These are phyloP conservation scores for Drosophila teissieri DNA, from an alignment of 1,140 invertebrate species.

Conservation along the genomic window DNA sequence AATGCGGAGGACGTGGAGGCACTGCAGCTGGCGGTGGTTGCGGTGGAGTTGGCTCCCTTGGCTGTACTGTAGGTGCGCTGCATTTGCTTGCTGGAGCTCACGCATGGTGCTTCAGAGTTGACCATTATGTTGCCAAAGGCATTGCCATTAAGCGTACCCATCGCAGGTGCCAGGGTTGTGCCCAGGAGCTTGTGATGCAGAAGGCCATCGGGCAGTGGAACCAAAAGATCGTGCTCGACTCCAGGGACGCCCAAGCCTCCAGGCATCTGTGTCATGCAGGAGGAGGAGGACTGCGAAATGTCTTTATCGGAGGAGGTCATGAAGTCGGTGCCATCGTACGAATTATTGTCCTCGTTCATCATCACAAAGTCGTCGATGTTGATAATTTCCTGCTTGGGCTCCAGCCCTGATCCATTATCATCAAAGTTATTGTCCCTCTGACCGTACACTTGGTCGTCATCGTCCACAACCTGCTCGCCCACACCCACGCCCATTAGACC, in stretches of 20 bases:
- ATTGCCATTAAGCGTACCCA: conserved; percentile 62
- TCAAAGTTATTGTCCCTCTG: conserved; percentile 72
- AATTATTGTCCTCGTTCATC: conserved; percentile 83
- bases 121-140: conserved; percentile 85
- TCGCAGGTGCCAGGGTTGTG: conserved; percentile 53
- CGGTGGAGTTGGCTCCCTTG: conserved; percentile 11
- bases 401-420: conserved; percentile 65
- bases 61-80: conserved; percentile 66
- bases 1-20: conserved; percentile 33
- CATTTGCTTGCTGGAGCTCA: conserved; percentile 59
- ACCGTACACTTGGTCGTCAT: conserved; percentile 73
- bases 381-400: conserved; percentile 82
- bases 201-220: conserved; percentile 67
- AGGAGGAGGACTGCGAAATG: conserved; percentile 72
- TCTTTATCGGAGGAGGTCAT: conserved; percentile 79
- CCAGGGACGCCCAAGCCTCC: conserved; percentile 29
- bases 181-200: conserved; percentile 73
- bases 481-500: conserved; percentile 59
- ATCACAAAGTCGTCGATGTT: conserved; percentile 84
- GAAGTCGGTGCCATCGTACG: conserved; percentile 85
- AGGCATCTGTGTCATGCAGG: conserved; percentile 65
- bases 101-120: conserved; percentile 20
- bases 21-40: conserved; percentile 24
- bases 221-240: conserved; percentile 65
- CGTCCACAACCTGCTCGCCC: conserved; percentile 66